A percentile compares a stretch with the other conserved stretches of the same genome.
These are phyloP conservation scores for Aquatica leii DNA, from an alignment of 2,888 invertebrate species.

Conservation along the genomic window DNA sequence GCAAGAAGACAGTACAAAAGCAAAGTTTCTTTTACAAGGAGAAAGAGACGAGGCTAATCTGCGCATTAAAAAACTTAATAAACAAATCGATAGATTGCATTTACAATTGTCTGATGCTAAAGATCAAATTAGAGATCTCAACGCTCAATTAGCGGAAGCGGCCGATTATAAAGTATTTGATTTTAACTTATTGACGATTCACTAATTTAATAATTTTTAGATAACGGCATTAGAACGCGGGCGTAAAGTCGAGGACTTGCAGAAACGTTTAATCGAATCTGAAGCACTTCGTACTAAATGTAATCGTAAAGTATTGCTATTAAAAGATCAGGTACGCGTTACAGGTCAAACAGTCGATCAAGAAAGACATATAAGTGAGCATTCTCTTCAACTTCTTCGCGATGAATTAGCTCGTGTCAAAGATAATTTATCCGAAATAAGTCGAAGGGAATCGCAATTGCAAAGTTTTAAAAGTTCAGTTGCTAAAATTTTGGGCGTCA, in stretches of 20 bases:
- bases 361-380: constrained; percentile 74
- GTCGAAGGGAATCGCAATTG: constrained; percentile 79
- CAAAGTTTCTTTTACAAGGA: constrained; percentile 69
- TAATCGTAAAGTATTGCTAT: constrained; percentile 73
- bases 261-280: constrained; percentile 81
- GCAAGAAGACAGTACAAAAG: constrained; percentile 77
- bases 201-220: constrained; percentile 60
- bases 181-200: neutral
- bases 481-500: constrained; percentile 65
- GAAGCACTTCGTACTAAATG: constrained; percentile 80
- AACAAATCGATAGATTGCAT: constrained; percentile 83
- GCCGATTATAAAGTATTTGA: constrained; percentile 82
- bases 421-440: constrained; percentile 76
- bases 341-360: constrained; percentile 74
- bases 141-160: constrained; percentile 84
- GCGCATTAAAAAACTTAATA: constrained; percentile 80
- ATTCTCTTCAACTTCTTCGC: constrained; percentile 73
- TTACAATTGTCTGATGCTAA: constrained; percentile 84
- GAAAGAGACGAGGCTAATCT: constrained; percentile 74
- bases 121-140: constrained; percentile 81
- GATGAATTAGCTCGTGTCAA: constrained; percentile 81
- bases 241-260: constrained; percentile 83
- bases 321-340: constrained; percentile 76
- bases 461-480: constrained; percentile 74
- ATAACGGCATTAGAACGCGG: constrained; percentile 84